Evolutionary conservation across 2,113 vertebrate genomes (phyloP), one percentile per base, ranked within the genome.

Genomic region (Climacteris rufus): DNA sequence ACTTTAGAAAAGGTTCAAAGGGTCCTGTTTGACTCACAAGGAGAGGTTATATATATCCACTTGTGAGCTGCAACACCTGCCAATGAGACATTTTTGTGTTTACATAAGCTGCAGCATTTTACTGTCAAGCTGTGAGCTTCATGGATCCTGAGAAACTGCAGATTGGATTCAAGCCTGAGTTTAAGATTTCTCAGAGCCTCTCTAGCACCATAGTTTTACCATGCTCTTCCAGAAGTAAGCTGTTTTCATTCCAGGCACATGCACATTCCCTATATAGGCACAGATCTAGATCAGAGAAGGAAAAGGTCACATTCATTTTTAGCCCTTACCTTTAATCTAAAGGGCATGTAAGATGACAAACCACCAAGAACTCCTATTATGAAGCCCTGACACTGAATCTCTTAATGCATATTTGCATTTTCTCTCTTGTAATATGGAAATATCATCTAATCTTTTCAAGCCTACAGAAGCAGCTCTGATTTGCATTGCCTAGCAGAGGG

Each of bases 221-320:
- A 24, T 5, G 11, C 15, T 69, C 28, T 70, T 91, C 28, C 70
- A 84, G 57, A 95, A 89, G 49, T 42, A 83, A 84, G 85, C n/a
- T 70, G 52, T 85, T 97, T 78, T 85, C 53, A 89, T 76, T 82
- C 53, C 77, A 89, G 52, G 61, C 65, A 87, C 83, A 76, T 0
- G 5, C 47, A 75, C 0, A 1, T 45, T 94, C 50, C 65, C 40
- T 79, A 69, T 94, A 91, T 13, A 89, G 74, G 69, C 81, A 78
- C 44, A 87, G 74, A 84, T 83, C 47, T 70, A 79, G 56, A 89
- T 76, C 37, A n/a, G 44, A 75, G 24, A 50, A 95, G 12, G 69
- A 90, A 94, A 95, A 91, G 84, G 90, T 89, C 66, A 76, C 4
- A 13, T 40, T 85, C 69, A 53, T 66, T 89, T 96, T 94, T 89